phyloP scores from a whole-genome alignment of 2,888 invertebrate species.

The Syritta pipiens region DNA sequence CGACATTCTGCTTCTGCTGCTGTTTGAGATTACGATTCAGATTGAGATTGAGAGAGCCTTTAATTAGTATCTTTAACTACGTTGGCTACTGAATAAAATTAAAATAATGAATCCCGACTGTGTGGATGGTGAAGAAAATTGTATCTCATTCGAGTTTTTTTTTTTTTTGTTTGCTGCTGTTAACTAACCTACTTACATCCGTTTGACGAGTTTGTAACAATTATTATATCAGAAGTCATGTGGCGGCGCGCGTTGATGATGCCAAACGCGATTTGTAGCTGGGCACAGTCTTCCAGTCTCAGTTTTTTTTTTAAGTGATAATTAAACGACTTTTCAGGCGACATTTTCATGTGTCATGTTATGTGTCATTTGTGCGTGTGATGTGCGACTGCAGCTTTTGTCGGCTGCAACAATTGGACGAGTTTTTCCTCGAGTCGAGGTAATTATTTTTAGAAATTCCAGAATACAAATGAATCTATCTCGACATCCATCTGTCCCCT shows the following conservation, averaged over 20 bases:
- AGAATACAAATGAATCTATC: not conserved
- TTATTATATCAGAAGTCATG: slow-evolving; percentile 23
- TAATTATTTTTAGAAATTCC: not conserved
- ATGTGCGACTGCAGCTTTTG: slow-evolving; percentile 50
- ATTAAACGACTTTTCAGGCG: slow-evolving; percentile 41
- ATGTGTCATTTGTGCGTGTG: slow-evolving; percentile 49
- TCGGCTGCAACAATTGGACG: slow-evolving; percentile 30
- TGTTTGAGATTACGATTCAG: too few species aligned
- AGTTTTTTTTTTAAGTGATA: too few species aligned
- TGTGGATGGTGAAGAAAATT: too few species aligned
- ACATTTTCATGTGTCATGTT: slow-evolving; percentile 60
- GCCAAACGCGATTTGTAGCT: slow-evolving; percentile 23
- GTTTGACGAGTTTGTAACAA: slow-evolving; percentile 6
- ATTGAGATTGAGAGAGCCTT: too few species aligned
- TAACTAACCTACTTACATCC: slow-evolving; percentile 34
- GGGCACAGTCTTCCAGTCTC: not conserved
- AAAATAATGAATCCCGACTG: too few species aligned
- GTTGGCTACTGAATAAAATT: slow-evolving; percentile 36
- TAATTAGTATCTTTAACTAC: slow-evolving; percentile 39
- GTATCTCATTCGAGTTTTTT: too few species aligned
- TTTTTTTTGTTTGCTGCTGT: not conserved
- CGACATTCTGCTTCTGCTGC: slow-evolving; percentile 41
- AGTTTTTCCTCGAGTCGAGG: not conserved
- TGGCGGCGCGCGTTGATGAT: slow-evolving; percentile 20
- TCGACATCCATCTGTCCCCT: too few species aligned